Evolutionary conservation across 2,797 vertebrate genomes (phyloP).

Genomic region (Australoheros facetus): DNA sequence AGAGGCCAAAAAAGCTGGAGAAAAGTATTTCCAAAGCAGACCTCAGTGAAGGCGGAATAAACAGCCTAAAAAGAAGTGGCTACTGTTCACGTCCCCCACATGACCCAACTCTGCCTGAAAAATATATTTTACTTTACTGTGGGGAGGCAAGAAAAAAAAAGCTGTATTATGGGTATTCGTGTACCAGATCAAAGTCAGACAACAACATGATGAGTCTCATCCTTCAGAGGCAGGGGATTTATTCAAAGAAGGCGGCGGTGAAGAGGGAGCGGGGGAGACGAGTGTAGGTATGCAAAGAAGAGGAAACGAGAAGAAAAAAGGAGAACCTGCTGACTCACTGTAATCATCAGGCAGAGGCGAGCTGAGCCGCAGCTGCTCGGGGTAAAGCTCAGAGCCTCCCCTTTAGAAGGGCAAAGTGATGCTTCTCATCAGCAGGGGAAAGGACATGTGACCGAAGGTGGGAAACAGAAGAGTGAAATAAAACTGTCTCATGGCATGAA

Average conservation of each 20-base stretch:
- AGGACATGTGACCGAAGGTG: constrained; percentile 32
- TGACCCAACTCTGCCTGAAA: constrained; percentile 22
- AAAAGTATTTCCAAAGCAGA: constrained; percentile 22
- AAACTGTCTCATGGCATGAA: constrained; percentile 43
- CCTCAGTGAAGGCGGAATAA: constrained; percentile 16
- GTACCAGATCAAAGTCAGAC: constrained; percentile 57
- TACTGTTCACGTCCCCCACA: constrained; percentile 7
- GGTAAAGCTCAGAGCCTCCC: constrained; percentile 52
- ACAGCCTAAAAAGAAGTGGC: constrained; percentile 9
- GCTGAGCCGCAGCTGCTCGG: constrained; percentile 51
- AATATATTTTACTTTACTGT: constrained; percentile 6
- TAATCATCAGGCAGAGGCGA: constrained; percentile 55
- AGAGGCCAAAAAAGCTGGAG: constrained; percentile 27
- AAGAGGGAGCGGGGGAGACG: constrained; percentile 20
- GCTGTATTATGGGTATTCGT: constrained; percentile 32
- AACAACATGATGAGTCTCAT: constrained; percentile 59
- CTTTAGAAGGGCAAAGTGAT: constrained; percentile 71
- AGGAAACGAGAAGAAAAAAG: neutral
- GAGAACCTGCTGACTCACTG: constrained; percentile 81
- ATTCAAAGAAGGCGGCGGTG: constrained; percentile 42
- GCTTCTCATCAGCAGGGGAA: constrained; percentile 41
- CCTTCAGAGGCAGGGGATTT: constrained; percentile 52
- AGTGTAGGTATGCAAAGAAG: constrained; percentile 48
- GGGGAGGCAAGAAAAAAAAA: constrained; percentile 4
- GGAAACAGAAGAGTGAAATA: constrained; percentile 38